Evolutionary conservation across 2,797 vertebrate genomes (phyloP).

Genomic region (Enteromius argenteus): DNA sequence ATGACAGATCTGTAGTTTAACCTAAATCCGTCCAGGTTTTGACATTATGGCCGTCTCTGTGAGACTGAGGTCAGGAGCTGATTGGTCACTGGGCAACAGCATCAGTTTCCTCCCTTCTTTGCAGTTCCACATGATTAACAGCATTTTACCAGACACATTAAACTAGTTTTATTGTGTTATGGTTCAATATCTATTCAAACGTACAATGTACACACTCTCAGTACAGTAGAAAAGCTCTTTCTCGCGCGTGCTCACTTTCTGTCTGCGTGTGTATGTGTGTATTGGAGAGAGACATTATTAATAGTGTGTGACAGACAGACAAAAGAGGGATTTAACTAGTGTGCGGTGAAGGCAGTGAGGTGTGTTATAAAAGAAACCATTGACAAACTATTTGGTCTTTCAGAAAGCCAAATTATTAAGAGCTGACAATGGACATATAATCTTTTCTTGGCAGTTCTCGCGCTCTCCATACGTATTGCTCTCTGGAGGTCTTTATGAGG

Average conservation of each 20-base stretch:
- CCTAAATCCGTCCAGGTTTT: constrained; percentile 57
- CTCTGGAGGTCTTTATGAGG: constrained; percentile 37
- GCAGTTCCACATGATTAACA: constrained; percentile 55
- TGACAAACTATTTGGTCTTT: constrained; percentile 62
- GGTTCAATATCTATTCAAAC: constrained; percentile 42
- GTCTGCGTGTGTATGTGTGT: constrained; percentile 31
- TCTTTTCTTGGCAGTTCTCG: constrained; percentile 52
- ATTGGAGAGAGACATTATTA: constrained; percentile 45
- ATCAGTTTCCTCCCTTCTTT: constrained; percentile 8
- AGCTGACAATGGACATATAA: constrained; percentile 65
- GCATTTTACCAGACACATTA: constrained; percentile 43
- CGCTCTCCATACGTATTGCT: constrained; percentile 27
- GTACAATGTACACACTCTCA: constrained; percentile 23
- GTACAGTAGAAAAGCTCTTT: constrained; percentile 32
- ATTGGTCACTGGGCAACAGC: constrained; percentile 47
- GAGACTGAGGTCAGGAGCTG: constrained; percentile 31
- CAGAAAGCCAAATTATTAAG: constrained; percentile 62
- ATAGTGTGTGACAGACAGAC: constrained; percentile 55
- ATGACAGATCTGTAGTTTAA: constrained; percentile 60
- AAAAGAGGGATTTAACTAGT: constrained; percentile 53
- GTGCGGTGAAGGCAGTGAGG: constrained; percentile 38
- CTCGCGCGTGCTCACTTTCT: constrained; percentile 24
- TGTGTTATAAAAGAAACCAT: constrained; percentile 58
- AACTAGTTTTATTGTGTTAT: constrained; percentile 61
- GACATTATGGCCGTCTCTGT: constrained; percentile 46